Percentiles rank a stretch among this genome's conserved stretches.
phyloP scores from a whole-genome alignment of 2,113 vertebrate species.

The Strigops habroptila region DNA sequence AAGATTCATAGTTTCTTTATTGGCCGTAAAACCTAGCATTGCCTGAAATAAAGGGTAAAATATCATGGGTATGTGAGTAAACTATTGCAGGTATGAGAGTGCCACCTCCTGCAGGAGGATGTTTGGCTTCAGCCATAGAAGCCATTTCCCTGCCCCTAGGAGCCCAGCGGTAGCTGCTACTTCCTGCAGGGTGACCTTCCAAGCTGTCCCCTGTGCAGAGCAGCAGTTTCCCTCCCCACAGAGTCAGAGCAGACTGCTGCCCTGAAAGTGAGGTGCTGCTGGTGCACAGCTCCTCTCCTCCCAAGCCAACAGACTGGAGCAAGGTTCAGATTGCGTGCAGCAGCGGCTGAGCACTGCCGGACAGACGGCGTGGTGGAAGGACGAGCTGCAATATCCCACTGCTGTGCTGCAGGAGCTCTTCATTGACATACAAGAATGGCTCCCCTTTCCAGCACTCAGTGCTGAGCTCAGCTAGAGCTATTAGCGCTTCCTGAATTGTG shows the following conservation, averaged over 20 bases:
- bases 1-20: not conserved
- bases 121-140: not conserved
- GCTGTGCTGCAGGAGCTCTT: not conserved
- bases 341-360: accelerated
- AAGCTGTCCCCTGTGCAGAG: not conserved
- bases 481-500: not conserved
- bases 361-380: accelerated
- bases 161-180: accelerated
- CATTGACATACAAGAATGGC: not conserved
- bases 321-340: accelerated
- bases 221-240: not conserved
- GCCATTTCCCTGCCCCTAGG: not conserved
- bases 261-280: not conserved
- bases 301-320: accelerated
- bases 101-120: not conserved
- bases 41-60: not conserved
- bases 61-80: not conserved
- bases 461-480: not conserved
- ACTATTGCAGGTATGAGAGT: not conserved
- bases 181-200: not conserved
- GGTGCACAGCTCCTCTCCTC: not conserved
- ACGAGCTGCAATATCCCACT: not conserved
- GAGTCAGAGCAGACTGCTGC: not conserved
- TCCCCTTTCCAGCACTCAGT: not conserved
- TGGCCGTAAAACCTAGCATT: not conserved